phyloP scores from a whole-genome alignment of 2,797 vertebrate species.

The Lates japonicus region DNA sequence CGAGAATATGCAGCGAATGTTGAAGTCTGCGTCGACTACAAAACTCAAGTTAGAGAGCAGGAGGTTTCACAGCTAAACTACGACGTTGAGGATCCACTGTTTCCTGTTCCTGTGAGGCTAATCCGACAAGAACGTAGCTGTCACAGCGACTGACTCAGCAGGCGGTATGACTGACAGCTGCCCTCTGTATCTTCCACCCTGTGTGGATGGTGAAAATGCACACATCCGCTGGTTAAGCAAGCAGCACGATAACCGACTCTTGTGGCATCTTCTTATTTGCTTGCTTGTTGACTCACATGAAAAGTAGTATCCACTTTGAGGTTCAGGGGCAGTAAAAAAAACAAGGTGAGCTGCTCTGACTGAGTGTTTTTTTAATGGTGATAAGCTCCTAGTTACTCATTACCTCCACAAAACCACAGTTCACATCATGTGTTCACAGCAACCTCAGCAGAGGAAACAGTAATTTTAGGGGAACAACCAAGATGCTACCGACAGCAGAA shows the following conservation, averaged over 20 bases:
- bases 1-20: constrained; percentile 39
- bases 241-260: constrained; percentile 11
- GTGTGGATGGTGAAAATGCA: constrained; percentile 54
- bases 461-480: constrained; percentile 14
- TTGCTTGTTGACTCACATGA: constrained; percentile 40
- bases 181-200: constrained; percentile 54
- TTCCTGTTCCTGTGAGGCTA: constrained; percentile 58
- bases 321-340: constrained; percentile 28
- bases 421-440: constrained; percentile 42
- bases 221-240: constrained; percentile 65
- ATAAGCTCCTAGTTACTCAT: constrained; percentile 48
- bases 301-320: constrained; percentile 37
- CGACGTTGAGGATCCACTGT: constrained; percentile 40
- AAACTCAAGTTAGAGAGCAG: constrained; percentile 38
- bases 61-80: constrained; percentile 33
- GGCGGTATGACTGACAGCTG: constrained; percentile 71
- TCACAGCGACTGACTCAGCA: constrained; percentile 83
- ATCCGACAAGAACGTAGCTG: constrained; percentile 61
- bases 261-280: constrained; percentile 24
- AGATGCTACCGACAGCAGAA: constrained; percentile 31
- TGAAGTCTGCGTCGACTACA: constrained; percentile 43
- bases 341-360: neutral
- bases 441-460: constrained; percentile 24
- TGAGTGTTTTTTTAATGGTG: constrained; percentile 23
- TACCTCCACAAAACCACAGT: constrained; percentile 47